Conservation (phyloP, 1,140 invertebrate species). For the Drosophila parabipectinata region DNA sequence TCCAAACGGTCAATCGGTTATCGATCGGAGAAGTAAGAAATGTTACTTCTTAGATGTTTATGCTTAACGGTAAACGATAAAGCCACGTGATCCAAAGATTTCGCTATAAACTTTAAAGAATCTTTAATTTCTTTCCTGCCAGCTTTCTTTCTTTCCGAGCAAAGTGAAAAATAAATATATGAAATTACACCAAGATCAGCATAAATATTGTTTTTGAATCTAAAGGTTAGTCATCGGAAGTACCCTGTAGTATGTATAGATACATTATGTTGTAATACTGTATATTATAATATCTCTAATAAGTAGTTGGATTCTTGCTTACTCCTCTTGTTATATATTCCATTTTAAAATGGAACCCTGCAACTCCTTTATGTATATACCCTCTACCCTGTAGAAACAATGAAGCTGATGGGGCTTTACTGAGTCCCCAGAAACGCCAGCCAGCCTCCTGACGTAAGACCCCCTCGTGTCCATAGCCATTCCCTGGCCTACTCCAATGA, state of each 20-base stretch:
- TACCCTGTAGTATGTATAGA: no score
- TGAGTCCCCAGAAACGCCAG: background rate
- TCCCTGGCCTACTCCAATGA: background rate
- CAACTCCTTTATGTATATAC: no score
- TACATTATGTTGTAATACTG: no score
- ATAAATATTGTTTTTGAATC: background rate
- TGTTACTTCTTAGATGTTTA: background rate
- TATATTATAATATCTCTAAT: no score
- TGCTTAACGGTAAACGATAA: constrained; percentile 16
- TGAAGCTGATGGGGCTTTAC: background rate
- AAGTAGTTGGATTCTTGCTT: no score
- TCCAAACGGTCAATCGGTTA: constrained; percentile 25
- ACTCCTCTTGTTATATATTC: no score
- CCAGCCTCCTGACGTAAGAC: constrained; percentile 7
- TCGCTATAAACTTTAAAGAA: background rate
- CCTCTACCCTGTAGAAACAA: no score
- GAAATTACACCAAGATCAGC: background rate
- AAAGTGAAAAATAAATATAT: background rate
- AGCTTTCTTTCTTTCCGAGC: background rate
- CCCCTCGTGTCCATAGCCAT: background rate
- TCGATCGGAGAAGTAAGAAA: constrained; percentile 18
- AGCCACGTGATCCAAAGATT: constrained; percentile 6
- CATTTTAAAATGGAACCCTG: no score
- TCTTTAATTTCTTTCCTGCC: background rate
- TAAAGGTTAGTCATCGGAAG: background rate